These are phyloP conservation scores for Sebastes jordani DNA, from an alignment of 2,797 vertebrate species.

Conservation along the genomic window DNA sequence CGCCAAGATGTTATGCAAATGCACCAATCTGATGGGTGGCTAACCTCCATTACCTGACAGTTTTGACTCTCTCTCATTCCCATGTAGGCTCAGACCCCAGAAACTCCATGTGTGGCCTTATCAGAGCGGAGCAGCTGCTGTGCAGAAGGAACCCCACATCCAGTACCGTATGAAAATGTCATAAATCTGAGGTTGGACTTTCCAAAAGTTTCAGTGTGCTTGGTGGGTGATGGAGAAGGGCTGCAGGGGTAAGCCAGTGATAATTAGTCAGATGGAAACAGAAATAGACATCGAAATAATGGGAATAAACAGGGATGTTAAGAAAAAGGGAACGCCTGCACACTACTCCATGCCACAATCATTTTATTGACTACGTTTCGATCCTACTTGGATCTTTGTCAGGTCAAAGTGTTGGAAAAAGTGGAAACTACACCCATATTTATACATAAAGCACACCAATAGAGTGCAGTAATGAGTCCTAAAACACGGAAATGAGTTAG, in stretches of 20 bases:
- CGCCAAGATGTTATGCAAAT: slow-evolving; percentile 53
- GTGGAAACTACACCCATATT: no score
- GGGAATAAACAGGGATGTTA: not conserved
- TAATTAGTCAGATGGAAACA: slow-evolving; percentile 59
- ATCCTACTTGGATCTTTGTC: no score
- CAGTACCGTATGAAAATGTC: slow-evolving; percentile 45
- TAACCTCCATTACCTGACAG: slow-evolving; percentile 46
- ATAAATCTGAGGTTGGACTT: slow-evolving; percentile 57
- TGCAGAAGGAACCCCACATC: slow-evolving; percentile 37
- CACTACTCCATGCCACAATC: no score
- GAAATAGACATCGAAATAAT: slow-evolving; percentile 16
- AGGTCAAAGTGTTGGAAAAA: no score
- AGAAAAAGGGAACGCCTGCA: no score
- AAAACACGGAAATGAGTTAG: no score
- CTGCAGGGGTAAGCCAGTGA: slow-evolving; percentile 27
- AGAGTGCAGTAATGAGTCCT: no score
- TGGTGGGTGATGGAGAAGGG: slow-evolving; percentile 24
- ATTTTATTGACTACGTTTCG: no score
- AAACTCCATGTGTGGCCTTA: slow-evolving; percentile 58
- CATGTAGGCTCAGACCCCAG: slow-evolving; percentile 31
- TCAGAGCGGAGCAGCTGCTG: slow-evolving; percentile 57
- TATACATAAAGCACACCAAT: no score
- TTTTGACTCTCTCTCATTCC: slow-evolving; percentile 39
- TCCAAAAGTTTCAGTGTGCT: slow-evolving; percentile 27
- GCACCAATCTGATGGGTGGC: slow-evolving; percentile 17